Evolutionary conservation across 2,797 vertebrate genomes (phyloP).

Genomic region (Neosilurus mollespiculum): DNA sequence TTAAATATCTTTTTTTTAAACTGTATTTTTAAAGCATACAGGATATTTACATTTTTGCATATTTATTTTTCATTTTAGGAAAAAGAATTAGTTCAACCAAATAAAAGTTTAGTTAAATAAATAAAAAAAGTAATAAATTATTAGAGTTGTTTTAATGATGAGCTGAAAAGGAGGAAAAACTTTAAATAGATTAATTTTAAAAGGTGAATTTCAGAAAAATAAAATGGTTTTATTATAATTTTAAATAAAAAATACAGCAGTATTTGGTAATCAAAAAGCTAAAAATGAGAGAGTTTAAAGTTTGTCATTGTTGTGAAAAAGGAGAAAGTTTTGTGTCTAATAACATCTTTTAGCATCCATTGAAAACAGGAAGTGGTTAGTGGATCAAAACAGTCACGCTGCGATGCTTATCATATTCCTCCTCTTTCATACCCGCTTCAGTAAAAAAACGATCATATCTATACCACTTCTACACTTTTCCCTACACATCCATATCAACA

Average conservation of each 20-base stretch:
- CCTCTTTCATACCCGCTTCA: not conserved
- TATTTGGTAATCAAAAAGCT: not conserved
- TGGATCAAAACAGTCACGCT: not conserved
- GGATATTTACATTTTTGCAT: not conserved
- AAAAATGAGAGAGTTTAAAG: not conserved
- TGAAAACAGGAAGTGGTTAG: not conserved
- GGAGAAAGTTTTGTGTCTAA: not conserved
- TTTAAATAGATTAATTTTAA: not conserved
- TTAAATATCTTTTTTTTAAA: too few relatives aligned
- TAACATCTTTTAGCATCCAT: not conserved
- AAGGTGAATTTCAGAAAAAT: not conserved
- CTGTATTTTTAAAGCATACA: not conserved
- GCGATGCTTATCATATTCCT: not conserved
- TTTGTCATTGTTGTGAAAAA: not conserved
- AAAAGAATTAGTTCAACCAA: not conserved
- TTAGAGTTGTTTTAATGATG: too few relatives aligned
- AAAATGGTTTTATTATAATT: not conserved
- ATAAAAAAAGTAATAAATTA: not conserved
- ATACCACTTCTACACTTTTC: not conserved
- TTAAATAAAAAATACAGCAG: not conserved
- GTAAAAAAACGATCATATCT: not conserved
- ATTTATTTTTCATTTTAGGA: not conserved
- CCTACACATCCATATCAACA: not conserved
- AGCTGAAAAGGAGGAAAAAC: too few relatives aligned
- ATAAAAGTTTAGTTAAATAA: not conserved